Conservation (phyloP, 2,797 vertebrate species). For the Phoxinus dragarum region DNA sequence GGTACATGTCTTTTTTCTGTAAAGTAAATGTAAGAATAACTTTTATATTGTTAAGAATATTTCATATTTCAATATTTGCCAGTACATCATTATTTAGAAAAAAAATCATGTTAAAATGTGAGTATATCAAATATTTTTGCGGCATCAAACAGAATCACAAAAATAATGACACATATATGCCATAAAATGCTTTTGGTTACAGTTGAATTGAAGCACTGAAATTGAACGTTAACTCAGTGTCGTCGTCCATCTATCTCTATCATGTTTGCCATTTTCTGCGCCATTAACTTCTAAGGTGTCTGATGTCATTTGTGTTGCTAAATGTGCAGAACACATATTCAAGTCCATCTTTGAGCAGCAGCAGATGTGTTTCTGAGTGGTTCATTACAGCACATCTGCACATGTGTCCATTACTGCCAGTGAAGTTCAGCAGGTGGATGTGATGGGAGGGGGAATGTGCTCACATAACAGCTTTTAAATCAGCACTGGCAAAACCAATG, state of each 20-base stretch:
- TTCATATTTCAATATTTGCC: too few species aligned
- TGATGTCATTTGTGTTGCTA: conserved; percentile 59
- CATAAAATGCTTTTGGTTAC: conserved; percentile 18
- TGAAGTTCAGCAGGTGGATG: conserved; percentile 37
- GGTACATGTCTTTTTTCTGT: background rate
- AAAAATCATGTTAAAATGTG: too few species aligned
- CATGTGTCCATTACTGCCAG: conserved; percentile 26
- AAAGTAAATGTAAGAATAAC: too few species aligned
- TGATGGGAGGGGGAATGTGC: conserved; percentile 11
- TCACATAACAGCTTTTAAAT: conserved; percentile 26
- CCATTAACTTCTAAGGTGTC: conserved; percentile 52
- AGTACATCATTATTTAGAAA: too few species aligned
- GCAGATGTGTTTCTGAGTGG: conserved; percentile 54
- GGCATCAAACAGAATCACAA: too few species aligned
- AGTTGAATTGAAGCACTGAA: conserved; percentile 21
- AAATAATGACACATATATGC: too few species aligned
- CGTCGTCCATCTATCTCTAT: conserved; percentile 1
- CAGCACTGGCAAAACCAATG: conserved; percentile 19
- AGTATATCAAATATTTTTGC: too few species aligned
- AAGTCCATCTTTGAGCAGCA: conserved; percentile 37
- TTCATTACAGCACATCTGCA: conserved; percentile 53
- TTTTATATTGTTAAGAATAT: too few species aligned
- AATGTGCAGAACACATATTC: conserved; percentile 35
- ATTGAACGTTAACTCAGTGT: conserved; percentile 16
- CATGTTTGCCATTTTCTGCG: conserved; percentile 17